Conservation (phyloP, 2,797 vertebrate genomes). For the Oreortyx pictus region DNA sequence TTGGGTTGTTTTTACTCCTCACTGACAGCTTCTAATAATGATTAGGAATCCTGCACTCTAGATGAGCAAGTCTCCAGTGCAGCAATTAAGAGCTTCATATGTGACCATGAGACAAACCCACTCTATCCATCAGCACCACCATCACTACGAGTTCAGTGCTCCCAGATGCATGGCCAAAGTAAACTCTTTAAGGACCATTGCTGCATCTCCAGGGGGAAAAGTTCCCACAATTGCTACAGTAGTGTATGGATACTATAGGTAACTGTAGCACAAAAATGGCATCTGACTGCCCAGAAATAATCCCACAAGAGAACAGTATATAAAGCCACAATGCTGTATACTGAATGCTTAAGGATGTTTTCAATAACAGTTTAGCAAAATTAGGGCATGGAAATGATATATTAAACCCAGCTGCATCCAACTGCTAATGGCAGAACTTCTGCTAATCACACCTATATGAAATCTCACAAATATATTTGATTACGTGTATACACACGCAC, state of each 20-base stretch:
- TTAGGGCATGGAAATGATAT: neutral
- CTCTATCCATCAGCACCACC: neutral
- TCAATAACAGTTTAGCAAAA: neutral
- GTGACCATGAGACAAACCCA: no score
- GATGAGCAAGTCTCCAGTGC: no score
- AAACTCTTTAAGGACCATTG: neutral
- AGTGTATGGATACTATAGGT: neutral
- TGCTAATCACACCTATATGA: neutral
- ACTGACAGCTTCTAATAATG: neutral
- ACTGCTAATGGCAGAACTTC: neutral
- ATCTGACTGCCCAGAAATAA: neutral
- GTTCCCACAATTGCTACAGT: neutral
- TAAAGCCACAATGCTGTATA: neutral
- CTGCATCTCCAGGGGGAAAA: neutral
- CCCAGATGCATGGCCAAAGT: neutral
- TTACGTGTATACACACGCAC: neutral
- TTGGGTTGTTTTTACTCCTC: no score
- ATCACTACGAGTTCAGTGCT: neutral
- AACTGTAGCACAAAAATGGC: neutral
- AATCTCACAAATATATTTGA: neutral
- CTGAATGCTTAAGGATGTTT: neutral
- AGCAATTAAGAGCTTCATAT: neutral
- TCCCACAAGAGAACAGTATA: rapidly evolving
- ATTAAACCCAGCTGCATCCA: neutral
- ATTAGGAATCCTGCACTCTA: neutral